Conservation (phyloP, 2,113 vertebrate species). For the Menidia beryllina region DNA sequence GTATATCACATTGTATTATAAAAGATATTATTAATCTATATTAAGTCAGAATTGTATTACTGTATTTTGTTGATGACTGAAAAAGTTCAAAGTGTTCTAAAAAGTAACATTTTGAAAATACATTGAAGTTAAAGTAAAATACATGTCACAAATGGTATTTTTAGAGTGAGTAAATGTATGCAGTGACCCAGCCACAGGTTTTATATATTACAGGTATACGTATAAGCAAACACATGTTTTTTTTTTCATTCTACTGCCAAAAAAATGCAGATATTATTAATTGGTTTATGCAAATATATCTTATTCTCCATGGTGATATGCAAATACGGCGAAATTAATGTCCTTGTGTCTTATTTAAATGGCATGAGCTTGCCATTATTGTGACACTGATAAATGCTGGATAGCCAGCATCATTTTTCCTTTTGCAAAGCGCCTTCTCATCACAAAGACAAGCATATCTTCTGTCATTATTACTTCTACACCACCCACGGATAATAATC, state of each 20-base stretch:
- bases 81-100: too few species aligned
- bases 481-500: slow-evolving; percentile 45
- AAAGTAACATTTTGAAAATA: too few species aligned
- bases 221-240: not conserved
- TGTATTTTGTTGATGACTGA: too few species aligned
- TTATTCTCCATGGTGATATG: slow-evolving; percentile 7
- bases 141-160: not conserved
- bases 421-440: slow-evolving; percentile 23
- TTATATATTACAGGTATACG: slow-evolving; percentile 2
- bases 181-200: not conserved
- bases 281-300: not conserved
- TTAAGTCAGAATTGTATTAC: too few species aligned
- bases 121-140: too few species aligned
- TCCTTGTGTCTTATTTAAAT: slow-evolving; percentile 39
- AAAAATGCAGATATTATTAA: slow-evolving; percentile 29
- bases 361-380: slow-evolving; percentile 11
- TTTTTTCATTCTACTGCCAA: slow-evolving; percentile 2
- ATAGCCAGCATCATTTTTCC: slow-evolving; percentile 25
- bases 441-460: not conserved
- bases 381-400: slow-evolving; percentile 35
- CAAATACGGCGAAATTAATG: slow-evolving; percentile 27
- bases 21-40: too few species aligned
- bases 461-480: slow-evolving; percentile 10
- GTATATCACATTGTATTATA: too few species aligned
- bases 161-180: not conserved